Base-by-base conservation (phyloP, 2,888 invertebrate species). In the Troilus luridus region DNA sequence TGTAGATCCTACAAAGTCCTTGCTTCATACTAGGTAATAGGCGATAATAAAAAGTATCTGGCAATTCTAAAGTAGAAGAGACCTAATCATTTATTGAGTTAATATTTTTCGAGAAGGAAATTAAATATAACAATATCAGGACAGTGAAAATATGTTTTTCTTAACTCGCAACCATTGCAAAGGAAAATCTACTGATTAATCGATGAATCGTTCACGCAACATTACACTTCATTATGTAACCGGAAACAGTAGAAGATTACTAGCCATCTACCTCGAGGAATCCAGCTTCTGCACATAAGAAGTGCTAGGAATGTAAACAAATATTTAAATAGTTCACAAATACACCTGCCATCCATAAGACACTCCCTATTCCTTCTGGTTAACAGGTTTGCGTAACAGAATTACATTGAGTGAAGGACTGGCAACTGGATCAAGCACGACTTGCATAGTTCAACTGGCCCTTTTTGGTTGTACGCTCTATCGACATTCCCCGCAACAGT, bases 371-470 rank as follows among this genome's bases (percentile, higher is more conserved):
- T 19, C 72, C 17, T 41, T 41, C 41, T 14, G 19, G 72, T 41
- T 77, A 24, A 41, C 27, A 77, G 72, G 72, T 7, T 77, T 77
- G 72, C 72, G 72, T 77, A 6, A 77, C 17, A 14, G 27, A 24
- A 17, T 77, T 67, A 67, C 67, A 67, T 24, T 14, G 10, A 64
- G 64, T n/a, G n/a, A 77, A 77, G 72, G 72, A 77, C 72, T 41
- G 41, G 21, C 72, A 77, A 77, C 27, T 77, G 41, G 72, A 77
- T 77, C 72, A 27, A 77, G 72, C 72, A 41, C 72, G 72, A 27
- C 72, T 77, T 41, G 17, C 19, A 77, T 77, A 41, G 72, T 77
- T 77, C 72, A 77, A 77, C 72, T 19, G 72, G 41, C 72, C 72
- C 72, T 77, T 77, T 77, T 77, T 77, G 72, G 72, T 77, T 19